phyloP scores from a whole-genome alignment of 2,113 vertebrate species.

The Leucoraja erinaceus region DNA sequence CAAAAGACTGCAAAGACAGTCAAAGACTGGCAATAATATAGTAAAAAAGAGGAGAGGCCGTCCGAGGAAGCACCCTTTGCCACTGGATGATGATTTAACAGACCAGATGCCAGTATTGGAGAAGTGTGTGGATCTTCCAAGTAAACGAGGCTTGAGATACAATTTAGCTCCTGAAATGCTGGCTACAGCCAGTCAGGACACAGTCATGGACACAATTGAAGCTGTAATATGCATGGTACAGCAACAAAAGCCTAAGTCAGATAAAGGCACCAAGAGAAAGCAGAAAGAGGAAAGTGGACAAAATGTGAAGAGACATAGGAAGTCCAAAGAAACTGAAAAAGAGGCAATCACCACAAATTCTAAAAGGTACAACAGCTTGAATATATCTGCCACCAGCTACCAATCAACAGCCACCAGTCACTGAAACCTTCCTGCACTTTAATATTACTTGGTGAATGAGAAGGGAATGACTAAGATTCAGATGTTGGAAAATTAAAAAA shows the following conservation, averaged over 20 bases:
- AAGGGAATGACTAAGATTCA: slow-evolving; percentile 36
- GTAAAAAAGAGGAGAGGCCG: slow-evolving; percentile 85
- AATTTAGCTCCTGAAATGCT: slow-evolving; percentile 62
- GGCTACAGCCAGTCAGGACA: slow-evolving; percentile 69
- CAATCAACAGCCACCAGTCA: slow-evolving; percentile 44
- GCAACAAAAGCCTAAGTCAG: slow-evolving; percentile 52
- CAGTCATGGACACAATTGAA: slow-evolving; percentile 88
- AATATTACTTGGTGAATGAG: slow-evolving; percentile 45
- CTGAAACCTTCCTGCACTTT: slow-evolving; percentile 60
- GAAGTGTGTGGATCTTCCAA: slow-evolving; percentile 83
- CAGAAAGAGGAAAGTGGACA: slow-evolving; percentile 60
- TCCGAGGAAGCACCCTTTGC: slow-evolving; percentile 80
- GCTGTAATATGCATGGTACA: slow-evolving; percentile 88
- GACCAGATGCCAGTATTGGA: slow-evolving; percentile 93
- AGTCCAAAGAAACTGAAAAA: slow-evolving; percentile 64
- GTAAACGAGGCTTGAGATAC: slow-evolving; percentile 69
- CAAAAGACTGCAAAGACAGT: slow-evolving; percentile 96
- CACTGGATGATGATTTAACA: slow-evolving; percentile 66
- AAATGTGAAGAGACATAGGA: slow-evolving; percentile 67
- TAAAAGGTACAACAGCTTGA: slow-evolving; percentile 46
- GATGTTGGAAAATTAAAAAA: slow-evolving; percentile 29
- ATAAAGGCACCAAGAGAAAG: slow-evolving; percentile 59
- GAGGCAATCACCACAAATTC: slow-evolving; percentile 46
- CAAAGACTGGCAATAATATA: slow-evolving; percentile 98
- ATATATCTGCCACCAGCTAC: slow-evolving; percentile 53